Conservation (phyloP, 2,797 vertebrate species). For the Lepus townsendii region DNA sequence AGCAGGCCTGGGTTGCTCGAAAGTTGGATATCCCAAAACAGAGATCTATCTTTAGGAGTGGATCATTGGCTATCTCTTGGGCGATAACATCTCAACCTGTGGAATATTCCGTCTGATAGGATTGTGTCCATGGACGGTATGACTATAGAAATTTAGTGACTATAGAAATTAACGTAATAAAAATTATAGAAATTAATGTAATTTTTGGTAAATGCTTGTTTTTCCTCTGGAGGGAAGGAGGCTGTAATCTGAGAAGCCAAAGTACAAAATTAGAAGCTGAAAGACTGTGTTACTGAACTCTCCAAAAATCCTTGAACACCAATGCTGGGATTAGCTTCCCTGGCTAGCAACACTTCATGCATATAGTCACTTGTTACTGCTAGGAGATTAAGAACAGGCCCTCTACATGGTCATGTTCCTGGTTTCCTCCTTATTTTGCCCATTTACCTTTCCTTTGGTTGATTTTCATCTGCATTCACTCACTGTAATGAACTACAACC, state of each 20-base stretch:
- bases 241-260: not conserved
- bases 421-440: not conserved
- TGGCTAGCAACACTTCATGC: not conserved
- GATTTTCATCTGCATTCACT: not conserved
- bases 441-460: not conserved
- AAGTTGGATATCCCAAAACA: not conserved
- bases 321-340: not conserved
- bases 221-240: accelerated
- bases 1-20: not conserved
- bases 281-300: not conserved
- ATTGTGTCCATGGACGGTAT: not conserved
- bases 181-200: not conserved
- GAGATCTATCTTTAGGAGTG: not conserved
- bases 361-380: not conserved
- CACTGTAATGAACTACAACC: not conserved
- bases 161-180: not conserved
- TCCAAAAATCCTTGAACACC: not conserved
- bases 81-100: not conserved
- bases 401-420: not conserved
- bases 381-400: not conserved
- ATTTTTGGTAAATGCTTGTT: not conserved
- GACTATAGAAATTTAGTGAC: not conserved
- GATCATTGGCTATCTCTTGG: not conserved
- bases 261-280: not conserved
- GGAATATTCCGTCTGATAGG: not conserved